These are phyloP conservation scores for Percina caprodes DNA, from an alignment of 2,113 vertebrate species.

Conservation along the genomic window DNA sequence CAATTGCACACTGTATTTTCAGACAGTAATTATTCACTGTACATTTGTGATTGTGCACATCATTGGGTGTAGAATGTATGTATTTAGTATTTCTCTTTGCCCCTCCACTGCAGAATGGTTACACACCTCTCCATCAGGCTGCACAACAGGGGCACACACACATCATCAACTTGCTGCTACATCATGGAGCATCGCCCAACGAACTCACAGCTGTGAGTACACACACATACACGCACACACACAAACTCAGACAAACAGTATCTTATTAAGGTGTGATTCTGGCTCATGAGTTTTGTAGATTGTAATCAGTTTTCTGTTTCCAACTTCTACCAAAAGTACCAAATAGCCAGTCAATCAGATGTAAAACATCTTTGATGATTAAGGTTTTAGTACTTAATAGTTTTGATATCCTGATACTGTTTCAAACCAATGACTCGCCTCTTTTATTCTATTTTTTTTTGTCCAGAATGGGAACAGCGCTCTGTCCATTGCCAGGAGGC, in stretches of 20 bases:
- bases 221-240: neutral
- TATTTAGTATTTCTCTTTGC: neutral
- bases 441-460: neutral
- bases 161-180: slow-evolving; percentile 95
- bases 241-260: neutral
- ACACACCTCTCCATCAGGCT: slow-evolving; percentile 96
- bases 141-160: slow-evolving; percentile 98
- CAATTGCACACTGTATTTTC: neutral
- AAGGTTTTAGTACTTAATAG: neutral
- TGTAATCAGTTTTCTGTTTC: neutral
- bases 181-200: slow-evolving; percentile 92
- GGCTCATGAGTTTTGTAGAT: neutral
- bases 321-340: neutral
- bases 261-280: neutral
- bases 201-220: slow-evolving; percentile 94
- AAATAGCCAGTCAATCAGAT: neutral
- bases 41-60: neutral
- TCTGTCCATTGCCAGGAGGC: slow-evolving; percentile 92
- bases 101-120: slow-evolving; percentile 89
- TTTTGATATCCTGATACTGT: neutral
- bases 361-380: neutral
- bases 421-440: neutral
- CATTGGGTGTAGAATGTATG: neutral
- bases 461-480: slow-evolving; percentile 96
- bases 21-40: neutral